These are phyloP conservation scores for Tenthredo notha DNA, from an alignment of 2,888 invertebrate species.

Conservation along the genomic window DNA sequence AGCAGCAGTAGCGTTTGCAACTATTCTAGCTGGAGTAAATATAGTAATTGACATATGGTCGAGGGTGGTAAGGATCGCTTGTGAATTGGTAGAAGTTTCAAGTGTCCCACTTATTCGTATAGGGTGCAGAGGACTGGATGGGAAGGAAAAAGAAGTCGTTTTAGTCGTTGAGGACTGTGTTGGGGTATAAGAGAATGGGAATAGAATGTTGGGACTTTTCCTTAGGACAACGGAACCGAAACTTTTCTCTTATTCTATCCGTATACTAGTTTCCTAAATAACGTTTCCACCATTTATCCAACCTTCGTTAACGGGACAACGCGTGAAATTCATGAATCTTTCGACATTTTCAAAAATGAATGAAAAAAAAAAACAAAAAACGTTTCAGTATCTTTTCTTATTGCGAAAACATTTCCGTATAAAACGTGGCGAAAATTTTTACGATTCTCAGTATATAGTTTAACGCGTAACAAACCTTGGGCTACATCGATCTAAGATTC, in stretches of 20 bases:
- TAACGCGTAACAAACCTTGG: neutral
- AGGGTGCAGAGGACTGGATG: neutral
- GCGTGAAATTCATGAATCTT: neutral
- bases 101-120: slow-evolving; percentile 10
- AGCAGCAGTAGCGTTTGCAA: neutral
- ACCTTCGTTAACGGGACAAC: neutral
- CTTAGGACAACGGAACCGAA: neutral
- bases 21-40: neutral
- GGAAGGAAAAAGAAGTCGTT: neutral
- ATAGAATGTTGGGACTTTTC: neutral
- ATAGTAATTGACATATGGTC: slow-evolving; percentile 29
- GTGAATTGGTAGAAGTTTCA: slow-evolving; percentile 31
- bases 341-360: neutral
- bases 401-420: neutral
- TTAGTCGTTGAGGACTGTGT: neutral
- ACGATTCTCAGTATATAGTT: neutral
- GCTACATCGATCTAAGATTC: slow-evolving; percentile 6
- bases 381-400: neutral
- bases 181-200: neutral
- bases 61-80: slow-evolving; percentile 4
- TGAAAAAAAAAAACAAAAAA: neutral
- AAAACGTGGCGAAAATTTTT: neutral
- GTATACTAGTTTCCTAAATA: neutral
- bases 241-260: slow-evolving; percentile 11
- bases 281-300: slow-evolving; percentile 15